Conservation (phyloP, 1,140 invertebrate species). For the Ruditapes philippinarum region DNA sequence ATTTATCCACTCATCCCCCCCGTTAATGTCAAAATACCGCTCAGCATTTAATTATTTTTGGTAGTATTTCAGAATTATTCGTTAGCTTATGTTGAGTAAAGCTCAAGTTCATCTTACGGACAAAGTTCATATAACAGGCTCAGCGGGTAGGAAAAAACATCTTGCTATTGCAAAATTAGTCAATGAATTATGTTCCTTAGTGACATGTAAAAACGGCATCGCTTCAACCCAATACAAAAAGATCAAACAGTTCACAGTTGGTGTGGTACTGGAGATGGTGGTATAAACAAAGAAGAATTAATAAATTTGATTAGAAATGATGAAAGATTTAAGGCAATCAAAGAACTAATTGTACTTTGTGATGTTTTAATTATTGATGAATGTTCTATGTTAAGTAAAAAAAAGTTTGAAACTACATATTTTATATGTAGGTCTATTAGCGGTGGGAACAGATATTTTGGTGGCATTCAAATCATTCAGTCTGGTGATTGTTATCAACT, state of each 20-base stretch:
- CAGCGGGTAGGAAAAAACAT: no score
- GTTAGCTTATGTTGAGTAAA: no score
- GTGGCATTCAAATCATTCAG: background rate
- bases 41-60: no score
- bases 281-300: background rate
- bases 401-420: background rate
- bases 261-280: background rate
- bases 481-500: background rate
- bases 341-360: no score
- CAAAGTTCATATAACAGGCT: no score
- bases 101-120: no score
- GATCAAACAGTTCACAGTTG: background rate
- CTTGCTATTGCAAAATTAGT: no score
- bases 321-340: no score
- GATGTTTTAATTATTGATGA: background rate
- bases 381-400: background rate
- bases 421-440: background rate
- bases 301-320: background rate
- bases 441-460: background rate
- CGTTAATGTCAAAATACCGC: no score
- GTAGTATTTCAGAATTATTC: no score
- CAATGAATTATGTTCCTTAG: no score
- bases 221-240: background rate
- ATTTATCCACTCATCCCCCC: no score
- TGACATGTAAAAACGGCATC: background rate